These are phyloP conservation scores for Florisuga fusca DNA, from an alignment of 2,797 vertebrate species.

Conservation along the genomic window DNA sequence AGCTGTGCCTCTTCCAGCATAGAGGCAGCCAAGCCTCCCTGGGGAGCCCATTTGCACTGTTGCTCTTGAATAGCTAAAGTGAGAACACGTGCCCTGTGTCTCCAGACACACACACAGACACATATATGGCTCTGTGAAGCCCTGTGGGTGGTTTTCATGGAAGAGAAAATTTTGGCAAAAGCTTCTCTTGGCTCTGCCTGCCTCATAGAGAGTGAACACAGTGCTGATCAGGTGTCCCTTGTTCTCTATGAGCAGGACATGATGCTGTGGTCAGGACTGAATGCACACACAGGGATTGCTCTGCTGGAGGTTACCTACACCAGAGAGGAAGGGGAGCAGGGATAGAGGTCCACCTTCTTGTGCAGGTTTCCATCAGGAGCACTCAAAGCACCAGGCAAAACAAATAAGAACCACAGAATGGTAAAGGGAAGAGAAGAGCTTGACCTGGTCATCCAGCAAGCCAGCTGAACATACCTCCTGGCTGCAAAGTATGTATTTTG, in stretches of 20 bases:
- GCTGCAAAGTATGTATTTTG: not conserved
- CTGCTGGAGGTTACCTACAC: not conserved
- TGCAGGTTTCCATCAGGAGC: not conserved
- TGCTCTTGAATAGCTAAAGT: conserved; percentile 50
- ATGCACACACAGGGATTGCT: accelerated
- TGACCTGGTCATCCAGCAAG: not conserved
- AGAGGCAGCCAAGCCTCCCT: not conserved
- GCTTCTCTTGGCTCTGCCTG: not conserved
- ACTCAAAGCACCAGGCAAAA: not conserved
- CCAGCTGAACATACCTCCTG: not conserved
- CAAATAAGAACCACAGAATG: not conserved
- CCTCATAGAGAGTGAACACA: accelerated
- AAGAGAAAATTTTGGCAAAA: conserved; percentile 2
- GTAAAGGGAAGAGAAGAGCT: not conserved
- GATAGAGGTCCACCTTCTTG: not conserved
- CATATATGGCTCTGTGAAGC: not conserved
- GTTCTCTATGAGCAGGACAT: not conserved
- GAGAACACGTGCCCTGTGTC: conserved; percentile 16
- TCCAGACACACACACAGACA: not conserved
- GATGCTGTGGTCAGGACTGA: not conserved
- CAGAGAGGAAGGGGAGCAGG: not conserved
- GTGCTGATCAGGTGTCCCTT: accelerated
- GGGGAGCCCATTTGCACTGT: conserved; percentile 40
- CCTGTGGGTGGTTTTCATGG: conserved; percentile 29
- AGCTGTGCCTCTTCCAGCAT: conserved; percentile 42